These are phyloP conservation scores for Epiblema foenella DNA, from an alignment of 2,888 invertebrate species.

Conservation along the genomic window DNA sequence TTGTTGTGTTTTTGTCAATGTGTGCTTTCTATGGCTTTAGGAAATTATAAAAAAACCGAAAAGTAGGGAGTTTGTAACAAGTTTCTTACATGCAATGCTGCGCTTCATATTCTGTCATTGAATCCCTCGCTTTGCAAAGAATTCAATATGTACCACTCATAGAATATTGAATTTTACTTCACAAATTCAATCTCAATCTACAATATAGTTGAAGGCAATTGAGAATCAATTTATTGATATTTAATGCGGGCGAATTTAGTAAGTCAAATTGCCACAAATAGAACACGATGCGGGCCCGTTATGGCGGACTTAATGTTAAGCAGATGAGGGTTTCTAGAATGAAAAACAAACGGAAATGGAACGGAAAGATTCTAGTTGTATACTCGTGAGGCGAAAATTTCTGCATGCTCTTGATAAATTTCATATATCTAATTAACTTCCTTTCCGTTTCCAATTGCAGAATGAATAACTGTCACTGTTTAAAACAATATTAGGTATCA, in stretches of 20 bases:
- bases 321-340: slow-evolving; percentile 15
- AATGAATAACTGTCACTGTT: too few species aligned
- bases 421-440: too few species aligned
- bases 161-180: background rate
- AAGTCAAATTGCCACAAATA: slow-evolving; percentile 41
- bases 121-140: background rate
- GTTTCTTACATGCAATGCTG: too few species aligned
- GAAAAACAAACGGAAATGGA: slow-evolving; percentile 13
- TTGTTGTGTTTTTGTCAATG: background rate
- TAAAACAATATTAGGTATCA: too few species aligned
- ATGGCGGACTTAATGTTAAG: slow-evolving; percentile 33
- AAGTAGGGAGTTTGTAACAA: too few species aligned
- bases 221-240: slow-evolving; percentile 42
- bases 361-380: too few species aligned
- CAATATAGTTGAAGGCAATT: background rate
- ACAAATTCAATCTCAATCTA: background rate
- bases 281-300: slow-evolving; percentile 47
- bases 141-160: background rate
- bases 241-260: slow-evolving; percentile 42
- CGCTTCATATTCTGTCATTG: background rate
- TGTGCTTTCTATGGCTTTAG: too few species aligned
- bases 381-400: too few species aligned
- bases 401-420: too few species aligned
- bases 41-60: too few species aligned
- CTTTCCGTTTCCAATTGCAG: too few species aligned